Conservation (phyloP, 2,888 invertebrate genomes). For the Julus scandinavius region DNA sequence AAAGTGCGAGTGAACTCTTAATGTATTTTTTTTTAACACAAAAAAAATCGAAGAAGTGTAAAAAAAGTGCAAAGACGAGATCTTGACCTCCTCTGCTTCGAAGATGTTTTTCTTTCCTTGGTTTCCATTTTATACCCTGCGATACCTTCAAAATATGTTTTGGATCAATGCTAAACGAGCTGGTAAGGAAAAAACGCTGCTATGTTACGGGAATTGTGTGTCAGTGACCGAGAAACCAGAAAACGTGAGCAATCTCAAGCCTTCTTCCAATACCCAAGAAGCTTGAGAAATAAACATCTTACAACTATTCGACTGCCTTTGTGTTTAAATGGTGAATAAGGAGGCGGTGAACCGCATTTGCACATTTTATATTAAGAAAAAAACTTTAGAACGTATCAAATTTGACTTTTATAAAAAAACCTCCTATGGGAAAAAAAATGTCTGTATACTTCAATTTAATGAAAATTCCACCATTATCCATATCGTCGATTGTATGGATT, state of each 20-base stretch:
- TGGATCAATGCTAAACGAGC: conserved; percentile 22
- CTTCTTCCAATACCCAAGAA: neutral
- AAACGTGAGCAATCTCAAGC: conserved; percentile 41
- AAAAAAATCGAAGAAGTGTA: conserved; percentile 10
- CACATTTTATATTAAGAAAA: neutral
- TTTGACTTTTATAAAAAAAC: neutral
- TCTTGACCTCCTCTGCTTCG: conserved; percentile 37
- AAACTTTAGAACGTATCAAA: neutral
- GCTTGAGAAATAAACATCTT: neutral
- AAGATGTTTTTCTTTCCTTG: conserved; percentile 41
- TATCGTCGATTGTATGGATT: neutral
- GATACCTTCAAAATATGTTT: conserved; percentile 26
- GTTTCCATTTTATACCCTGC: neutral
- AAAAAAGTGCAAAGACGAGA: conserved; percentile 18
- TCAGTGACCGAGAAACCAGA: conserved; percentile 52
- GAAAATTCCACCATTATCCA: neutral
- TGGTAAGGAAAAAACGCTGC: conserved; percentile 15
- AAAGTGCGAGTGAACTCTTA: conserved; percentile 40
- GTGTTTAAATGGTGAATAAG: neutral
- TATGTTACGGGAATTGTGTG: conserved; percentile 49
- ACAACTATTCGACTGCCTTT: neutral
- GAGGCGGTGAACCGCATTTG: neutral
- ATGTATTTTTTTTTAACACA: conserved; percentile 14
- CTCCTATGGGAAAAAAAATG: neutral
- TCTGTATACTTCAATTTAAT: neutral